Conservation (phyloP, 2,888 invertebrate genomes). For the Cephus rjabovi region DNA sequence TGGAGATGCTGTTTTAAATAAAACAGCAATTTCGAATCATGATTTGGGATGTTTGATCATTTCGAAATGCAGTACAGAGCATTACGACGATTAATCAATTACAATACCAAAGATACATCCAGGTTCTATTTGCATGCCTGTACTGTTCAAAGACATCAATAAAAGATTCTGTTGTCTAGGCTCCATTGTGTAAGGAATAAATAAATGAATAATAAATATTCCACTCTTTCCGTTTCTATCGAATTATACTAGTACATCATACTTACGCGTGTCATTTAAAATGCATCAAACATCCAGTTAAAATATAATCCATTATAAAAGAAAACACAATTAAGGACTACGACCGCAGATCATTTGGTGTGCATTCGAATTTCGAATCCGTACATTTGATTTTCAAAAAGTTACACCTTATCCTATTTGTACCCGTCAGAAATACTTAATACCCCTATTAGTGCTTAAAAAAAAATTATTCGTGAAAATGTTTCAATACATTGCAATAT, state of each 20-base stretch:
- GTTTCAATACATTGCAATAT: conserved; percentile 38
- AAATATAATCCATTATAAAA: neutral
- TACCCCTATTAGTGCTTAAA: conserved; percentile 34
- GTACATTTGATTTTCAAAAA: conserved; percentile 46
- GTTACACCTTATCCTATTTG: conserved; percentile 59
- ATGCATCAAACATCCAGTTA: neutral
- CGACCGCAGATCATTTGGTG: conserved; percentile 28
- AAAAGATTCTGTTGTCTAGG: neutral
- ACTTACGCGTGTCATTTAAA: neutral
- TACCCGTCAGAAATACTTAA: conserved; percentile 62
- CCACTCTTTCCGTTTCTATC: neutral
- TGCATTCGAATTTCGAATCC: conserved; percentile 53
- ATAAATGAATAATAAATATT: neutral
- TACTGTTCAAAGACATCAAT: neutral
- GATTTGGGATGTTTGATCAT: neutral
- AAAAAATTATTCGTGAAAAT: conserved; percentile 26
- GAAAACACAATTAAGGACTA: conserved; percentile 23
- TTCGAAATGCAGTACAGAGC: neutral
- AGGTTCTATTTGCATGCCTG: neutral
- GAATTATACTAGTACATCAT: neutral
- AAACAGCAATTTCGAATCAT: neutral
- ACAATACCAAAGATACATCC: neutral
- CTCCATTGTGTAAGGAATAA: neutral
- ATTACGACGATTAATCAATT: neutral
- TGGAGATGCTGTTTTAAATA: conserved; percentile 11